phyloP scores from a whole-genome alignment of 1,140 invertebrate species.

The Oryzaephilus surinamensis region DNA sequence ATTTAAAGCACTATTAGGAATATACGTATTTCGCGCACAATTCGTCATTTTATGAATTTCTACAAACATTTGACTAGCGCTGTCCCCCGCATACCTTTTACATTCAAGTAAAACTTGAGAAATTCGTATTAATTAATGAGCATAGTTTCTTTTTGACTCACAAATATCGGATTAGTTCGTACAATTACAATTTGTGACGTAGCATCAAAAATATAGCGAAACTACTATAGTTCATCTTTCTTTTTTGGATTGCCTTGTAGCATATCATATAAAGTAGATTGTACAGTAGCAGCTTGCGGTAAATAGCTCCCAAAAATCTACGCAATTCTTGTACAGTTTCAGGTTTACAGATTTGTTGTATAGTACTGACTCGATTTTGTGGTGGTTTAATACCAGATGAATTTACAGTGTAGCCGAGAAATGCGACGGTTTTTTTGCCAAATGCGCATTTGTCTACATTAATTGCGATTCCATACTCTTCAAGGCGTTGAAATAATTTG shows the following conservation, averaged over 20 bases:
- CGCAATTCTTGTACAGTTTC: conserved; percentile 12
- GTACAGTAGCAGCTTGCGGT: conserved; percentile 22
- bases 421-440: conserved; percentile 11
- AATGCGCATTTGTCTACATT: conserved; percentile 29
- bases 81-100: too few relatives aligned
- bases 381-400: conserved; percentile 24
- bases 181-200: too few relatives aligned
- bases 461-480: conserved; percentile 21
- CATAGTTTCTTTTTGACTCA: too few relatives aligned
- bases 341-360: conserved; percentile 18
- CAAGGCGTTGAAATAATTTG: conserved; percentile 12
- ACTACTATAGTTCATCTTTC: conserved; percentile 24
- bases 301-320: conserved; percentile 31
- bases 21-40: too few relatives aligned
- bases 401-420: conserved; percentile 28
- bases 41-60: too few relatives aligned
- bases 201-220: too few relatives aligned
- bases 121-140: too few relatives aligned
- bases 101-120: too few relatives aligned
- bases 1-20: too few relatives aligned
- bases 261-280: conserved; percentile 16
- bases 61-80: too few relatives aligned
- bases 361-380: conserved; percentile 24
- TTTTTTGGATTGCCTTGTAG: conserved; percentile 12
- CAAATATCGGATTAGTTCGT: too few relatives aligned